Conservation (phyloP, 1,140 invertebrate species). For the Sminthurinus signatus region DNA sequence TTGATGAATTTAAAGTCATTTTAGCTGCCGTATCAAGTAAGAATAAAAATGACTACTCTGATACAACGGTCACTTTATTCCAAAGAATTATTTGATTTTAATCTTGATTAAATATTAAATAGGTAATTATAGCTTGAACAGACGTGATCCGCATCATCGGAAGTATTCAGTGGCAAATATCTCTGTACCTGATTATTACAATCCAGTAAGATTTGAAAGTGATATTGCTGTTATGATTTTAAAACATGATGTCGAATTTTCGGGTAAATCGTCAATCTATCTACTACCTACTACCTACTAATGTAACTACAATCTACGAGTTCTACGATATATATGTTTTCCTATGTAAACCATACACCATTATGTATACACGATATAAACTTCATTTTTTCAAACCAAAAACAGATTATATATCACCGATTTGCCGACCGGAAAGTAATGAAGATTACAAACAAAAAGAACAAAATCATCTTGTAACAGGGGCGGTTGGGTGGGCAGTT, state of each 20-base stretch:
- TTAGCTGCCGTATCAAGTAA: neutral
- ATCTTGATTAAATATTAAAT: neutral
- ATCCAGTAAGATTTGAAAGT: conserved; percentile 9
- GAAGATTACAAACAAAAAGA: no score
- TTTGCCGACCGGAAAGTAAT: no score
- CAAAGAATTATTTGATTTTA: neutral
- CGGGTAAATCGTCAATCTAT: no score
- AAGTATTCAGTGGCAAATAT: conserved; percentile 1
- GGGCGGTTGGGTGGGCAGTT: no score
- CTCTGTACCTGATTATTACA: conserved; percentile 6
- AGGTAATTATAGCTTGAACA: neutral
- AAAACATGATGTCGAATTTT: conserved; percentile 12
- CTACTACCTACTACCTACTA: no score
- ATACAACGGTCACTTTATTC: neutral
- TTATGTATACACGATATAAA: no score
- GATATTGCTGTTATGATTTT: conserved; percentile 10
- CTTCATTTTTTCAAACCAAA: no score
- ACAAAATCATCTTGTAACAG: no score
- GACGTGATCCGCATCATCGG: neutral
- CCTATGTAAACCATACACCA: no score
- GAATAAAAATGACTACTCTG: neutral
- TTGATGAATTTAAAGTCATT: conserved; percentile 4
- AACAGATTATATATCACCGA: no score
- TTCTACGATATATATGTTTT: no score
- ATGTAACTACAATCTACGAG: no score